Conservation (phyloP, 2,888 invertebrate genomes). For the Amphipoea oculea region DNA sequence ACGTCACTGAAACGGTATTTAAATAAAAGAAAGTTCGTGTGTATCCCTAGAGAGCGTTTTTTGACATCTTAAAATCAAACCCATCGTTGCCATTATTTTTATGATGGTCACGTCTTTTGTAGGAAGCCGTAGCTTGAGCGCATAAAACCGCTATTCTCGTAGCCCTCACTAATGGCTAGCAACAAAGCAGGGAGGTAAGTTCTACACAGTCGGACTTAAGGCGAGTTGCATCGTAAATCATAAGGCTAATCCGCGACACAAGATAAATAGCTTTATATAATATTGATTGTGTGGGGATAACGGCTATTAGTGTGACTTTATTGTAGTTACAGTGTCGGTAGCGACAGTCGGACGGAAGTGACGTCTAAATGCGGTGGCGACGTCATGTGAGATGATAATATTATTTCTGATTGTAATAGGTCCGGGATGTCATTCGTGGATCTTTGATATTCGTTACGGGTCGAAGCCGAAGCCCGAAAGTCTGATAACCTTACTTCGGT, state of each 20-base stretch:
- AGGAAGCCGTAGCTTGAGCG: neutral
- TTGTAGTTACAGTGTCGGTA: conserved; percentile 12
- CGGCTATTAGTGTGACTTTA: conserved; percentile 40
- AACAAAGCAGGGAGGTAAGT: conserved; percentile 76
- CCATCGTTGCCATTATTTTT: neutral
- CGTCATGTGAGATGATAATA: neutral
- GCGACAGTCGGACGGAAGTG: neutral
- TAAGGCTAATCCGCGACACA: conserved; percentile 78
- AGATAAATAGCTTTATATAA: conserved; percentile 68
- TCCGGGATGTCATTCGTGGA: neutral
- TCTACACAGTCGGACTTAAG: conserved; percentile 72
- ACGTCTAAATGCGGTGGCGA: neutral
- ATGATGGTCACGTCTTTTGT: neutral
- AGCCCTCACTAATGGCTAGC: conserved; percentile 78
- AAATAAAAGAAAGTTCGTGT: neutral
- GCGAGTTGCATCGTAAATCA: conserved; percentile 83
- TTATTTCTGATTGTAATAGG: neutral
- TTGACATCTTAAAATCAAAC: neutral
- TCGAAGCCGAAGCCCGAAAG: neutral
- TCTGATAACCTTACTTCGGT: neutral
- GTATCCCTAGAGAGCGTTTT: neutral
- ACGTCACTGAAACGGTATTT: neutral
- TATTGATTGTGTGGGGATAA: conserved; percentile 58
- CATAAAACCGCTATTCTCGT: conserved; percentile 59
- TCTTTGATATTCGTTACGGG: no score